A percentile compares a stretch with the other conserved stretches of the same genome.
Evolutionary conservation across 2,113 vertebrate species (phyloP).

Genomic region (zebrafish (Danio rerio)): DNA sequence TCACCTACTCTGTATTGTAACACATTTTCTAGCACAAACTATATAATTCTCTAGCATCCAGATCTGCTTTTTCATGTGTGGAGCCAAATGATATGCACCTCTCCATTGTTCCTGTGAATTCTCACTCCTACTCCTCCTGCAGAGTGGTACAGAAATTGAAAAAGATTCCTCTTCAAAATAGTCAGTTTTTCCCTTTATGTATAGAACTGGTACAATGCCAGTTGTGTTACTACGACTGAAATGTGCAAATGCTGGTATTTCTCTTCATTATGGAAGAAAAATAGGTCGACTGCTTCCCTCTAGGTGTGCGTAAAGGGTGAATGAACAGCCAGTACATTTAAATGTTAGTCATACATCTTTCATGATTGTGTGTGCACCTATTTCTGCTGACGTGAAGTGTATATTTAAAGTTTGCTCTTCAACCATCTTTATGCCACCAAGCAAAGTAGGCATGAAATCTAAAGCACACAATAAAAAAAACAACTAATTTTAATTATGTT

Average conservation of each 20-base stretch:
- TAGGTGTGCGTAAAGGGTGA: constrained; percentile 10
- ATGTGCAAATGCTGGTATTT: constrained; percentile 20
- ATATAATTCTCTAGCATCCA: neutral
- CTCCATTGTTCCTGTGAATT: constrained; percentile 47
- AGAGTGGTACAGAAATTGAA: constrained; percentile 25
- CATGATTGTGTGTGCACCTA: constrained; percentile 30
- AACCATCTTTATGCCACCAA: neutral
- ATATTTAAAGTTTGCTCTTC: neutral
- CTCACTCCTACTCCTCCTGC: constrained; percentile 43
- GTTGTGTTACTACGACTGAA: neutral
- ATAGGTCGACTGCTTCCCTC: constrained; percentile 24
- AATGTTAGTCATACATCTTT: constrained; percentile 53
- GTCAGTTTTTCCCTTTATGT: constrained; percentile 22
- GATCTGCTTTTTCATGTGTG: neutral
- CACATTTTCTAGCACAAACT: neutral
- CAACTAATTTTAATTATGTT: no score
- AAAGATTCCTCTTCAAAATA: constrained; percentile 46
- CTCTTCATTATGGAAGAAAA: constrained; percentile 22
- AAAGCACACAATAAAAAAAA: constrained; percentile 15
- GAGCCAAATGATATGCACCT: constrained; percentile 29
- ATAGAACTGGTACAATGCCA: neutral
- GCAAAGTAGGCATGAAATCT: neutral
- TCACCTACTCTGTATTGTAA: neutral
- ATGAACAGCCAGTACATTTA: constrained; percentile 22
- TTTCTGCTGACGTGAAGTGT: neutral